Evolutionary conservation across 2,113 vertebrate genomes (phyloP).

Genomic region (Scortum barcoo): DNA sequence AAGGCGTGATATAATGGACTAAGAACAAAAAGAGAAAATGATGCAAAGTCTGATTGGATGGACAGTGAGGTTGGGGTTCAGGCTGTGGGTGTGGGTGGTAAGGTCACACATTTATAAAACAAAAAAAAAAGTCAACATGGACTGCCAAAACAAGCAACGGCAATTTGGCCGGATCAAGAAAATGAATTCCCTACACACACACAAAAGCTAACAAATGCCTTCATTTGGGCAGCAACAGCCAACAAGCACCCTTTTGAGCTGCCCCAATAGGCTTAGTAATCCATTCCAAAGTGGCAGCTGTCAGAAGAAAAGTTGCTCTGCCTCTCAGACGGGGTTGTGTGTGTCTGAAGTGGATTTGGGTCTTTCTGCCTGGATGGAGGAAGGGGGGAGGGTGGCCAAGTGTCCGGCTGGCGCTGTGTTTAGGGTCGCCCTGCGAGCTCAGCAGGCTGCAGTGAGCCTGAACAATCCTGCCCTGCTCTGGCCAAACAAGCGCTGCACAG

Average conservation of each 20-base stretch:
- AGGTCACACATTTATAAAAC: slow-evolving; percentile 31
- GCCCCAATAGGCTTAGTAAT: slow-evolving; percentile 81
- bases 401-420: slow-evolving; percentile 79
- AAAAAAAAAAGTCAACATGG: slow-evolving; percentile 40
- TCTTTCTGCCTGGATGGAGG: slow-evolving; percentile 74
- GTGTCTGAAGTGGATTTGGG: slow-evolving; percentile 78
- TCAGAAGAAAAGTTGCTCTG: slow-evolving; percentile 84
- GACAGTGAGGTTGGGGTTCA: slow-evolving; percentile 5
- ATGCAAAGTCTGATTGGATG: slow-evolving; percentile 29
- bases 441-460: slow-evolving; percentile 80
- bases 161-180: slow-evolving; percentile 61
- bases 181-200: slow-evolving; percentile 51
- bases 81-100: neutral
- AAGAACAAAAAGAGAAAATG: slow-evolving; percentile 32
- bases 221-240: slow-evolving; percentile 76
- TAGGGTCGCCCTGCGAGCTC: slow-evolving; percentile 76
- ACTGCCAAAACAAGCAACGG: slow-evolving; percentile 39
- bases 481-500: slow-evolving; percentile 66
- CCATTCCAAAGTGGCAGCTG: slow-evolving; percentile 86
- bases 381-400: slow-evolving; percentile 73
- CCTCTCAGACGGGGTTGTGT: slow-evolving; percentile 75
- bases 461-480: slow-evolving; percentile 80
- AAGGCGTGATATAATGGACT: slow-evolving; percentile 28
- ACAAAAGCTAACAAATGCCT: slow-evolving; percentile 78
- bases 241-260: slow-evolving; percentile 77